A percentile compares a stretch with the other conserved stretches of the same genome.
Evolutionary conservation across 1,140 invertebrate genomes (phyloP).

Genomic region (Ostrea denselamellosa): DNA sequence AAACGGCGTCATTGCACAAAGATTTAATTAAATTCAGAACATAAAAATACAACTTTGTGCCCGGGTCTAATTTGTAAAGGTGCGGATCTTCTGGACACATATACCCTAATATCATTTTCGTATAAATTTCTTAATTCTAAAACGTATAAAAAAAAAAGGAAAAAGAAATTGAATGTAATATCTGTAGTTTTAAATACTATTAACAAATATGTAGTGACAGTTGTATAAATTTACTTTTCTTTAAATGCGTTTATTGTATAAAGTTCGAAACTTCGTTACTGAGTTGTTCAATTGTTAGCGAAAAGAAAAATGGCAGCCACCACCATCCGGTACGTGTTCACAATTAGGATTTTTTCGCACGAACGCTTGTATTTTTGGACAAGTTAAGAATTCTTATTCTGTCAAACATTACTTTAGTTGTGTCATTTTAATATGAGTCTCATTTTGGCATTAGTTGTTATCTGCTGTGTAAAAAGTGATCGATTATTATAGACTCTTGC

Average conservation of each 20-base stretch:
- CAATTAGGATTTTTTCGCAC: background rate
- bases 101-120: too few species aligned
- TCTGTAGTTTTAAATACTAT: too few species aligned
- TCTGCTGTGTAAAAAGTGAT: background rate
- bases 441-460: background rate
- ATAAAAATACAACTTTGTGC: too few species aligned
- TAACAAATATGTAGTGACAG: too few species aligned
- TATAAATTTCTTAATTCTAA: too few species aligned
- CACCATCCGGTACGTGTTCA: slow-evolving; percentile 41
- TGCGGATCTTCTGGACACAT: too few species aligned
- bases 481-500: slow-evolving; percentile 2
- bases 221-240: too few species aligned
- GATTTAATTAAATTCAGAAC: too few species aligned
- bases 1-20: too few species aligned
- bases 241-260: background rate
- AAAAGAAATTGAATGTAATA: too few species aligned
- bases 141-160: too few species aligned
- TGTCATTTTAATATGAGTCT: background rate
- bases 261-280: slow-evolving; percentile 1
- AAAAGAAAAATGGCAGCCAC: slow-evolving; percentile 17
- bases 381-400: background rate
- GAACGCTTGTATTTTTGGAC: background rate
- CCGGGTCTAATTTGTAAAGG: too few species aligned
- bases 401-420: background rate
- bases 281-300: background rate